Evolutionary conservation across 2,797 vertebrate species (phyloP).

Genomic region (Dermochelys coriacea): DNA sequence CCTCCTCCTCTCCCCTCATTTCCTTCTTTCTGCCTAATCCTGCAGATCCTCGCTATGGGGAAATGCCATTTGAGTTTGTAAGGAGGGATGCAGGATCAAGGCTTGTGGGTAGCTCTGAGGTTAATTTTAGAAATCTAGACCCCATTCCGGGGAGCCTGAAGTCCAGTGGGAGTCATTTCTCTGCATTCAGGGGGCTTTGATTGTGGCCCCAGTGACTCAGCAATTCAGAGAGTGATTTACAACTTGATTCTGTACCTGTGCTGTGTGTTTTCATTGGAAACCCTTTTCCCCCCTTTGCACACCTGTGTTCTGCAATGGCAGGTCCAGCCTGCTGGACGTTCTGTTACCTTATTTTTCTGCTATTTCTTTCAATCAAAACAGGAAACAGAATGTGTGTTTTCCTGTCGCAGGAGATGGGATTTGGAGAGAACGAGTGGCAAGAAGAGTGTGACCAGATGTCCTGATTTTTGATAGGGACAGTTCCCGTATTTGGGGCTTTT

Average conservation of each 20-base stretch:
- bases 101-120: not conserved
- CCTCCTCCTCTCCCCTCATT: accelerated
- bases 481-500: no score
- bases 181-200: not conserved
- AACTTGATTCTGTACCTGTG: not conserved
- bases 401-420: slow-evolving; percentile 6
- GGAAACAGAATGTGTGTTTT: not conserved
- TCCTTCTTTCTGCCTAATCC: not conserved
- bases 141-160: not conserved
- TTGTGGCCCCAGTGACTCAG: not conserved
- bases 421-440: not conserved
- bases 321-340: accelerated
- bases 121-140: not conserved
- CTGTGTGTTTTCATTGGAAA: accelerated
- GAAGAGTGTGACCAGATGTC: no score
- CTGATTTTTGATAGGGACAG: no score
- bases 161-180: accelerated
- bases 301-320: not conserved
- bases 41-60: accelerated
- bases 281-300: accelerated
- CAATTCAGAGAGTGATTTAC: not conserved
- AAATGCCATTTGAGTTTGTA: not conserved
- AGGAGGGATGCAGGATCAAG: not conserved
- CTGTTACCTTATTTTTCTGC: not conserved
- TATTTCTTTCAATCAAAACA: not conserved